Evolutionary conservation across 2,797 vertebrate species (phyloP), one percentile per base, ranked within the genome.

Genomic region (Malacoraja senta): DNA sequence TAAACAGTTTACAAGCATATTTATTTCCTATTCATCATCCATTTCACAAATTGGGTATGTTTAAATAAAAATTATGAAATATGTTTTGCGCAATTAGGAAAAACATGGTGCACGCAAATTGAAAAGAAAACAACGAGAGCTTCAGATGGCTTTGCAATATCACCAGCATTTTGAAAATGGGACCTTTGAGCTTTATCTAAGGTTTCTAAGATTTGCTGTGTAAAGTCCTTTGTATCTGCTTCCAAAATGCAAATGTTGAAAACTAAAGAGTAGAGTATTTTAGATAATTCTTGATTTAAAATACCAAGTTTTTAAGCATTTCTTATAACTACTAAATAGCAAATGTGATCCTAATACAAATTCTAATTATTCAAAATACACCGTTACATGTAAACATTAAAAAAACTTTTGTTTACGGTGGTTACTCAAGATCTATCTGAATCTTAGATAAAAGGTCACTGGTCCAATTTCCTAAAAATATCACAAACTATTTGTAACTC

Each of bases 391-490:
- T 63, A 29, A 84, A 63, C 26, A 86, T 26, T n/a, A 63, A 86
- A 15, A n/a, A 86, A 63, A 10, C n/a, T n/a, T 61, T 84, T 84
- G 53, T 84, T 26, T 29, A 61, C 26, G 26, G 81, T 29, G 61
- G n/a, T 86, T 86, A 12, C 58, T 86, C 61, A 32, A 29, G 65
- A 65, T 84, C 53, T 84, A 61, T 13, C 81, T 24, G 24, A 61
- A 88, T n/a, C 61, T 65, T 88, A 88, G 84, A 65, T 65, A 88
- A 65, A 53, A 88, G n/a, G 84, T 65, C 29, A 65, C 63, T 65
- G n/a, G 61, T 7, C 61, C 58, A n/a, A 65, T 88, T 65, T 88
- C 3, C 29, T 65, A 88, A 65, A 88, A 65, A 71, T 71, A 65
- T 71, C 63, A 72, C 7, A 72, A 72, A 29, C 32, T 72, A 9